Evolutionary conservation across 2,113 vertebrate genomes (phyloP).

Genomic region (Recurvirostra avosetta): DNA sequence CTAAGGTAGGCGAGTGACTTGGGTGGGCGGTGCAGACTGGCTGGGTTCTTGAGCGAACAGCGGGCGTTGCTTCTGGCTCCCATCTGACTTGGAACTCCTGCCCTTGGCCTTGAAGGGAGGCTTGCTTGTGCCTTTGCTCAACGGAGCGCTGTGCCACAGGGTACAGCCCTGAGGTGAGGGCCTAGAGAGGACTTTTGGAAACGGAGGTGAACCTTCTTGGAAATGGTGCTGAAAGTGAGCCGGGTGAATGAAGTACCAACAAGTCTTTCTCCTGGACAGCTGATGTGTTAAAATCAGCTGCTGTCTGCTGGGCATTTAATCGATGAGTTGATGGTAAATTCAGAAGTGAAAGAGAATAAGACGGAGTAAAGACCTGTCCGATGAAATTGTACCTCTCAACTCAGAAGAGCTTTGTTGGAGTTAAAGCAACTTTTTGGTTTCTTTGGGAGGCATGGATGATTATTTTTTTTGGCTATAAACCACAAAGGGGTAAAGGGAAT

Average conservation of each 20-base stretch:
- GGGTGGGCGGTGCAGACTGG: not conserved
- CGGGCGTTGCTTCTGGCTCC: not conserved
- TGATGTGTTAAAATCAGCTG: not conserved
- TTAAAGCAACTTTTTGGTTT: not conserved
- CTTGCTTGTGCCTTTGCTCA: no score
- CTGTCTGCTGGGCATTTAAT: not conserved
- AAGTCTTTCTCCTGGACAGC: no score
- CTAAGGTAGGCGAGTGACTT: accelerated
- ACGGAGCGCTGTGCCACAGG: accelerated
- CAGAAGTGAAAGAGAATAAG: not conserved
- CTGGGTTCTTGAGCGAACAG: not conserved
- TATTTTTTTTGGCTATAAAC: not conserved
- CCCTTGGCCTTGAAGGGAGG: not conserved
- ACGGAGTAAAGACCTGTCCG: no score
- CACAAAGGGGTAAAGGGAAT: not conserved
- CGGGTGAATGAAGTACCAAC: no score
- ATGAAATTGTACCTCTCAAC: accelerated
- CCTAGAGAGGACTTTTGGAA: not conserved
- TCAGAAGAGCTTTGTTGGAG: not conserved
- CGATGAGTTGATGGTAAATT: not conserved
- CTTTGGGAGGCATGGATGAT: not conserved
- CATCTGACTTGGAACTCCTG: not conserved
- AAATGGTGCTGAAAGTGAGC: accelerated
- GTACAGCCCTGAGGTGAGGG: no score
- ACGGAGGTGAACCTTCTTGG: not conserved